These are phyloP conservation scores for Ptilonorhynchus violaceus DNA, from an alignment of 2,113 vertebrate genomes.

Conservation along the genomic window DNA sequence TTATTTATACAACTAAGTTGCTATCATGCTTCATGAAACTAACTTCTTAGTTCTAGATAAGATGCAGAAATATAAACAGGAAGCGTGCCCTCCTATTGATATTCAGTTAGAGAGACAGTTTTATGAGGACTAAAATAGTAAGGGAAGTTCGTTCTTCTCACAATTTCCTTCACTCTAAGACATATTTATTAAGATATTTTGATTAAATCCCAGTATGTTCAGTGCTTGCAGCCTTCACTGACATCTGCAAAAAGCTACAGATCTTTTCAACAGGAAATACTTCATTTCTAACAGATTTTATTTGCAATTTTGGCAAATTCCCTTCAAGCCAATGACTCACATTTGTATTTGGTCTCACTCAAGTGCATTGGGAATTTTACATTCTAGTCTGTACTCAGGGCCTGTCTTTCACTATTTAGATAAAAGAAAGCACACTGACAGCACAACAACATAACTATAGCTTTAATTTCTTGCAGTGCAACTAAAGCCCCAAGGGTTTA, in stretches of 20 bases:
- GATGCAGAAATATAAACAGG: background rate
- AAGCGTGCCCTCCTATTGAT: background rate
- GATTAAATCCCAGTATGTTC: background rate
- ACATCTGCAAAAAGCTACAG: background rate
- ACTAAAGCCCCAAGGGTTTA: background rate
- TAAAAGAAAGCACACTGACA: background rate
- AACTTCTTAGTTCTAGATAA: background rate
- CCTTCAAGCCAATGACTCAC: background rate
- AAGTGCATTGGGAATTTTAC: background rate
- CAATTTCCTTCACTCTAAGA: background rate
- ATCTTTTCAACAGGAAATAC: background rate
- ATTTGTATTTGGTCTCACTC: background rate
- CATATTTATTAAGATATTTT: background rate
- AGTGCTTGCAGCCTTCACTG: background rate
- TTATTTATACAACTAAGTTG: background rate
- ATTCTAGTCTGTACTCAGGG: background rate
- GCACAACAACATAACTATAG: background rate
- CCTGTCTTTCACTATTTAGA: background rate
- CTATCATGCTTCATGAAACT: background rate
- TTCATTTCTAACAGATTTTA: background rate
- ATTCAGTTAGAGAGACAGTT: background rate
- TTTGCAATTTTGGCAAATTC: background rate
- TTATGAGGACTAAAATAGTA: background rate
- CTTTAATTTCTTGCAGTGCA: background rate
- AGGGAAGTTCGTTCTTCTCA: background rate